Base-by-base conservation (phyloP, 2,113 vertebrate species). In the Muscicapa adusta region DNA sequence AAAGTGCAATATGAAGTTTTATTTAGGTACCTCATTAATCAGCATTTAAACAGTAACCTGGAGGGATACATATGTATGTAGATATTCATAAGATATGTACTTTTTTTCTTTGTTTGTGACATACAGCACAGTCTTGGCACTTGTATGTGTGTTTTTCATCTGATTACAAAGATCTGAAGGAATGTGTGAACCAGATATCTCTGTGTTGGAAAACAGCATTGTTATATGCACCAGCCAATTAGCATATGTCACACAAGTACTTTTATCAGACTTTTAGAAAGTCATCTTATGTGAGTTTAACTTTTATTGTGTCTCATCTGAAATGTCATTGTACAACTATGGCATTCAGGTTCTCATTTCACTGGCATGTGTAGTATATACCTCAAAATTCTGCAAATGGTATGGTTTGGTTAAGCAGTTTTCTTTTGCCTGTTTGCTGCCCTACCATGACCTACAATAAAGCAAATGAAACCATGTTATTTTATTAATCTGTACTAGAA, bases 181-280 rank as follows among this genome's bases (percentile, higher is more conserved):
- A 70, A 48, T 47, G n/a, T 20, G 13, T 83, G 85, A 90, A 73
- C 56, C 56, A 83, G 72, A 10, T 86, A 73, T 10, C 47, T 88
- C 23, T 71, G 16, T 83, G 43, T 1, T 80, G 63, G 58, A 75
- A 87, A 68, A 31, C 2, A 72, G 20, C 29, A 54, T 90, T 80
- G 58, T 71, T 89, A 66, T 50, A 45, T 18, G 80, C 92, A 75
- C 68, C 68, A 86, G 26, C 56, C 34, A 67, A 14, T 80, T 92
- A 90, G 75, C 51, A 53, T 86, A 76, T 77, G 58, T 76, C 72
- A 80, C 51, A 58, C 18, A 34, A n/a, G 5, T 66, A n/a, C 82
- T 90, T 94, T 93, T 61, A 92, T 95, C 80, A 77, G 23, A 78
- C 93, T 43, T 43, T 10, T 62, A 72, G 62, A 40, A 73, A 92